Percentiles rank a stretch among this genome's conserved stretches.
These are phyloP conservation scores for Macroglossus sobrinus DNA, from an alignment of 2,113 vertebrate genomes.

Conservation along the genomic window DNA sequence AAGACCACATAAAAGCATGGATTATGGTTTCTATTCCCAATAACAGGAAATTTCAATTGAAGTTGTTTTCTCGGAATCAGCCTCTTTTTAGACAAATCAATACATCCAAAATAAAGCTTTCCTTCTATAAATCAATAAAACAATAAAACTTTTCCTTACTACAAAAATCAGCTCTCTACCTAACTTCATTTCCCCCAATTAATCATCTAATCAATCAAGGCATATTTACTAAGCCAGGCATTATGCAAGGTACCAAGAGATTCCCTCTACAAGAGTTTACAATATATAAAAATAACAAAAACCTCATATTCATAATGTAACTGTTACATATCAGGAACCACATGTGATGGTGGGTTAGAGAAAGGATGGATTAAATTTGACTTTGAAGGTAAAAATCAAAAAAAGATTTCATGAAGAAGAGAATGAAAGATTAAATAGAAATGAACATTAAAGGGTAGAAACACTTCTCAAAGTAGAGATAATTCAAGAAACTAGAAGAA, in stretches of 20 bases:
- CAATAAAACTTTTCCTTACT: not conserved
- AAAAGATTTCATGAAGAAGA: not conserved
- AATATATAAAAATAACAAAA: not conserved
- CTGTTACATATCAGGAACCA: slow-evolving; percentile 5
- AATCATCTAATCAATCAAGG: not conserved
- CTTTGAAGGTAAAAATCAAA: not conserved
- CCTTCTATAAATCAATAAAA: slow-evolving; percentile 25
- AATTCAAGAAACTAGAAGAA: not conserved
- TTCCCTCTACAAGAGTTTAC: not conserved
- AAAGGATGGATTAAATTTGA: slow-evolving; percentile 11
- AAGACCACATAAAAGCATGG: not conserved
- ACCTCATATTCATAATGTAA: not conserved
- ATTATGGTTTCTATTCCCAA: not conserved
- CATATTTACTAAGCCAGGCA: not conserved
- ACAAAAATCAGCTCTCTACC: not conserved
- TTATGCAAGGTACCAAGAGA: not conserved
- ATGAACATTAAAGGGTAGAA: not conserved
- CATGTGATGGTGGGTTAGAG: not conserved
- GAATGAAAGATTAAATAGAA: slow-evolving; percentile 17
- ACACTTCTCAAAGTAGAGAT: not conserved
- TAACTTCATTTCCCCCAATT: slow-evolving; percentile 29
- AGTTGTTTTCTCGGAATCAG: slow-evolving; percentile 32
- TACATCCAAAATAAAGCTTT: slow-evolving; percentile 27
- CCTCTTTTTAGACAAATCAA: slow-evolving; percentile 39
- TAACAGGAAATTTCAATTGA: slow-evolving; percentile 1